phyloP scores from a whole-genome alignment of 1,140 invertebrate species.

The Acromyrmex echinatior region DNA sequence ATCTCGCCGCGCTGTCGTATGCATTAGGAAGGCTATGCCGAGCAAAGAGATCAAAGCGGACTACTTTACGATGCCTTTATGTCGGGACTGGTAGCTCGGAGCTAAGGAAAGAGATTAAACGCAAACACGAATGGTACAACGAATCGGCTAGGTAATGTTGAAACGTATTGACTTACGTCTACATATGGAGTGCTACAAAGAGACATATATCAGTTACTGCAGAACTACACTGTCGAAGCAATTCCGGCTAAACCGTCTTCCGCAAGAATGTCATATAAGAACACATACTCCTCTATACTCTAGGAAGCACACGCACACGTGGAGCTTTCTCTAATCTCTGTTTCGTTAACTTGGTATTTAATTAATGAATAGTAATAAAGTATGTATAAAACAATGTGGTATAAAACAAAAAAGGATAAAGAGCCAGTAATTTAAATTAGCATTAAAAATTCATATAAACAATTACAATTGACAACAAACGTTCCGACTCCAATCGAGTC shows the following conservation, averaged over 20 bases:
- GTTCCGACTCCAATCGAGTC: too few species aligned
- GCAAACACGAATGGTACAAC: conserved; percentile 62
- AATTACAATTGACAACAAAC: too few species aligned
- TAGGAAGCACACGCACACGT: not conserved
- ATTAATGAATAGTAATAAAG: not conserved
- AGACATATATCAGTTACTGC: conserved; percentile 42
- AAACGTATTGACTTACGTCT: conserved; percentile 60
- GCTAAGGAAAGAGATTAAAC: conserved; percentile 62
- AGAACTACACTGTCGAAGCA: conserved; percentile 38
- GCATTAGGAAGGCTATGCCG: conserved; percentile 15
- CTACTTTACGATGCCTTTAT: conserved; percentile 48
- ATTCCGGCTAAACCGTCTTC: conserved; percentile 5
- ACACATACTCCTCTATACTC: not conserved
- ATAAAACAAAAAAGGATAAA: too few species aligned
- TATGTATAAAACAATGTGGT: too few species aligned
- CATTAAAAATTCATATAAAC: too few species aligned
- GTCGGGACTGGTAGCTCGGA: conserved; percentile 29
- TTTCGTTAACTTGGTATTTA: not conserved
- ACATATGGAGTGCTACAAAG: conserved; percentile 3
- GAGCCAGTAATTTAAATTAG: too few species aligned
- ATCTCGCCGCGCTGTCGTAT: conserved; percentile 42
- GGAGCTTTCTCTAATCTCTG: not conserved
- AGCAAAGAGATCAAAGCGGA: conserved; percentile 56
- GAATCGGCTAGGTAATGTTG: conserved; percentile 56
- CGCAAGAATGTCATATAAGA: conserved; percentile 32